Evolutionary conservation across 2,797 vertebrate genomes (phyloP).

Genomic region (Anas flavirostris): DNA sequence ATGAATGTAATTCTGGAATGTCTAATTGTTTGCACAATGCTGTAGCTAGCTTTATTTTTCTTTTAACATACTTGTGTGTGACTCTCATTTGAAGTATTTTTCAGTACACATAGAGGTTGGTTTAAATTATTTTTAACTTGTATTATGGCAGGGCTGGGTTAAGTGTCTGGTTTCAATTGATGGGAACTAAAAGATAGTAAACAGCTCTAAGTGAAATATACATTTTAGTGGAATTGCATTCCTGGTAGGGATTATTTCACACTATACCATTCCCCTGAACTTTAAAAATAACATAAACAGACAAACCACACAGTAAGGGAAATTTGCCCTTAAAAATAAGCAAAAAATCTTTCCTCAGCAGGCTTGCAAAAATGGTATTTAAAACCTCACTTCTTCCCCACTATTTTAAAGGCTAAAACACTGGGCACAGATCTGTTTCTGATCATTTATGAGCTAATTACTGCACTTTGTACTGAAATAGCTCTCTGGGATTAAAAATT

Average conservation of each 20-base stretch:
- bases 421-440: conserved; percentile 14
- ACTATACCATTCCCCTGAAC: background rate
- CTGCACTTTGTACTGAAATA: conserved; percentile 61
- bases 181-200: conserved; percentile 14
- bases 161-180: background rate
- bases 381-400: background rate
- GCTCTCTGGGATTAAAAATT: conserved; percentile 52
- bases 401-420: conserved; percentile 40
- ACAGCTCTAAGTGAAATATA: conserved; percentile 22
- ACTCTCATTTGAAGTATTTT: background rate
- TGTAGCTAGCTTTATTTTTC: background rate
- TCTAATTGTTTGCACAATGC: background rate
- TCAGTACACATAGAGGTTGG: background rate
- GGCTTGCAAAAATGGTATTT: conserved; percentile 40
- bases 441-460: conserved; percentile 62
- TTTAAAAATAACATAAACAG: conserved; percentile 33
- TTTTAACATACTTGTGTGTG: background rate
- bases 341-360: conserved; percentile 24
- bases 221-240: conserved; percentile 20
- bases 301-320: conserved; percentile 33
- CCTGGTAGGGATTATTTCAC: conserved; percentile 24
- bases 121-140: background rate
- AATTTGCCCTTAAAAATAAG: conserved; percentile 53
- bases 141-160: background rate
- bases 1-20: background rate